A percentile compares a stretch with the other conserved stretches of the same genome.
Evolutionary conservation across 2,797 vertebrate genomes (phyloP).

Genomic region (Gambelia wislizenii): DNA sequence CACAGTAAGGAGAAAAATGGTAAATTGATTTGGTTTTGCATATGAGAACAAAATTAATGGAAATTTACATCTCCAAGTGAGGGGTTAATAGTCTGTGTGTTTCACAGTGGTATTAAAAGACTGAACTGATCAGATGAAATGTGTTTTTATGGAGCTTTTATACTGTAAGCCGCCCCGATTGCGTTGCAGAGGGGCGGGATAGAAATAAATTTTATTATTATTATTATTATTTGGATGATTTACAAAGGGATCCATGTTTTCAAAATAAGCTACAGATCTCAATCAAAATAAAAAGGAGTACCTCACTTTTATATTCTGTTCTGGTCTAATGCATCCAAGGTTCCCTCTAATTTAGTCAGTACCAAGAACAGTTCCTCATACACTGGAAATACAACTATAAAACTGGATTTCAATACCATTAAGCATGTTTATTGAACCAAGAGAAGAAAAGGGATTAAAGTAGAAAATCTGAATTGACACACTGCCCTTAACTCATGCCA

Average conservation of each 20-base stretch:
- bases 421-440: not conserved
- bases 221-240: too few species aligned
- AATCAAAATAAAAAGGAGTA: not conserved
- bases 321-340: not conserved
- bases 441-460: accelerated
- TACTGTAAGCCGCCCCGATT: too few species aligned
- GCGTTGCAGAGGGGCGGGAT: too few species aligned
- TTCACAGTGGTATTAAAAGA: too few species aligned
- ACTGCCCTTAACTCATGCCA: accelerated
- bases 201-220: too few species aligned
- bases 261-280: not conserved
- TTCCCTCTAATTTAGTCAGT: not conserved
- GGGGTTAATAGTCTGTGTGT: too few species aligned
- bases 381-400: not conserved
- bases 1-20: too few species aligned
- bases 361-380: not conserved
- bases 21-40: too few species aligned
- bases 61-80: too few species aligned
- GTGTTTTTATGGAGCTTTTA: too few species aligned
- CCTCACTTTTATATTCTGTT: not conserved
- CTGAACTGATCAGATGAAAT: too few species aligned
- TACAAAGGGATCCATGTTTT: not conserved
- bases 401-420: accelerated
- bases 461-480: not conserved
- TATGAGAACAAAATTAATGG: too few species aligned